Evolutionary conservation across 2,797 vertebrate genomes (phyloP).

Genomic region (Alcedo quadribrachys): DNA sequence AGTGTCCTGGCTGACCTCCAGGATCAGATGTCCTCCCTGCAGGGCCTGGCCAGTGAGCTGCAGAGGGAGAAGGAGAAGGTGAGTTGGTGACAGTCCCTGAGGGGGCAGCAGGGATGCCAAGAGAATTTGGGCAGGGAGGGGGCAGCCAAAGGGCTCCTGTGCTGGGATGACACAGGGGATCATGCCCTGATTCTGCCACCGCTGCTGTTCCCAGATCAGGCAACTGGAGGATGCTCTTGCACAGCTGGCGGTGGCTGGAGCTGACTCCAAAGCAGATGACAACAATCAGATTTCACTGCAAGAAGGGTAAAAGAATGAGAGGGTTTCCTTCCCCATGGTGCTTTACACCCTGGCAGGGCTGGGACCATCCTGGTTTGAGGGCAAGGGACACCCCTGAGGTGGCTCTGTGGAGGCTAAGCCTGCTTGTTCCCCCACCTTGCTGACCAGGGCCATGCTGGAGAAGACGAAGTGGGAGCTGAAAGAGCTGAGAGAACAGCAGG

Average conservation of each 20-base stretch:
- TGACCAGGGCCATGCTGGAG: slow-evolving; percentile 34
- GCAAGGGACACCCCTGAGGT: accelerated
- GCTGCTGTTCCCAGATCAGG: slow-evolving; percentile 29
- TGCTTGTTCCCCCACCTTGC: accelerated
- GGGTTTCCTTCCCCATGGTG: accelerated
- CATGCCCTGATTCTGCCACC: neutral
- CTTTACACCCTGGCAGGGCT: neutral
- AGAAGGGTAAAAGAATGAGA: slow-evolving; percentile 65
- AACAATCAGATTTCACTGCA: slow-evolving; percentile 46
- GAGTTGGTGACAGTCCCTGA: neutral
- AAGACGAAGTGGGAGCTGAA: slow-evolving; percentile 65
- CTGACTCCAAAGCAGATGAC: neutral
- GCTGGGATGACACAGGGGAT: accelerated
- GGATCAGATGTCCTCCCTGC: slow-evolving; percentile 71
- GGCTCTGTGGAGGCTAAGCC: neutral
- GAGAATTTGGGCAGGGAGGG: neutral
- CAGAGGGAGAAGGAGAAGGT: slow-evolving; percentile 77
- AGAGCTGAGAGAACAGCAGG: slow-evolving; percentile 65
- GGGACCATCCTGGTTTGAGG: accelerated
- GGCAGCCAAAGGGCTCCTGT: accelerated
- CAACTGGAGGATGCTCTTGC: slow-evolving; percentile 36
- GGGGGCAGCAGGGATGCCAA: accelerated
- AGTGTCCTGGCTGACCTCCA: neutral
- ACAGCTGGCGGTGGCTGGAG: neutral
- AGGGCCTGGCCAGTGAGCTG: slow-evolving; percentile 61